Percentiles rank a stretch among this genome's conserved stretches.
phyloP scores from a whole-genome alignment of 2,888 invertebrate species.

The Girardia tigrina region DNA sequence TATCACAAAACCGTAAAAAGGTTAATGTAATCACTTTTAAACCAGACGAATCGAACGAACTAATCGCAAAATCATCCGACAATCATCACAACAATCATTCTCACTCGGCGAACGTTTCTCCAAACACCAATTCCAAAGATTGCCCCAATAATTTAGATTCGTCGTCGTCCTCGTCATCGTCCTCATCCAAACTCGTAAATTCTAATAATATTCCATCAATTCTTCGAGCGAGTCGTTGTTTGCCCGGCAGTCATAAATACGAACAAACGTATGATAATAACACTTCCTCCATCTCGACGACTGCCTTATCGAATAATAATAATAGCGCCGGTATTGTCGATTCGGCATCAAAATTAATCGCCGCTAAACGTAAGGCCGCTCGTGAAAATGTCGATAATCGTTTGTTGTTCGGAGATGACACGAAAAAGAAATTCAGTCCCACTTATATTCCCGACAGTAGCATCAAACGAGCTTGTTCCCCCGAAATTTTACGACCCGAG shows the following conservation, averaged over 20 bases:
- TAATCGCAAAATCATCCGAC: not conserved
- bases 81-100: not conserved
- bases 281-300: too few relatives aligned
- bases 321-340: not conserved
- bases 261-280: not conserved
- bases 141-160: not conserved
- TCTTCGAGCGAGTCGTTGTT: not conserved
- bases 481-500: not conserved
- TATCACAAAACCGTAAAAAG: conserved; percentile 10
- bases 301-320: too few relatives aligned
- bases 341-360: conserved; percentile 17
- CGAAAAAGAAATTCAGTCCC: not conserved
- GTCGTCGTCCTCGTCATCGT: too few relatives aligned
- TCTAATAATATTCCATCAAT: not conserved
- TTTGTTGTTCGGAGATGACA: not conserved
- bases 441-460: not conserved
- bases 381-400: not conserved
- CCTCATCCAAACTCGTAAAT: not conserved
- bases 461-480: not conserved
- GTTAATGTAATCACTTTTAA: conserved; percentile 4
- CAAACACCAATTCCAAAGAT: not conserved
- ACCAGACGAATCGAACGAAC: not conserved
- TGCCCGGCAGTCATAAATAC: not conserved
- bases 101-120: too few relatives aligned
- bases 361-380: not conserved